These are phyloP conservation scores for Papilio machaon DNA, from an alignment of 1,140 invertebrate species.

Conservation along the genomic window DNA sequence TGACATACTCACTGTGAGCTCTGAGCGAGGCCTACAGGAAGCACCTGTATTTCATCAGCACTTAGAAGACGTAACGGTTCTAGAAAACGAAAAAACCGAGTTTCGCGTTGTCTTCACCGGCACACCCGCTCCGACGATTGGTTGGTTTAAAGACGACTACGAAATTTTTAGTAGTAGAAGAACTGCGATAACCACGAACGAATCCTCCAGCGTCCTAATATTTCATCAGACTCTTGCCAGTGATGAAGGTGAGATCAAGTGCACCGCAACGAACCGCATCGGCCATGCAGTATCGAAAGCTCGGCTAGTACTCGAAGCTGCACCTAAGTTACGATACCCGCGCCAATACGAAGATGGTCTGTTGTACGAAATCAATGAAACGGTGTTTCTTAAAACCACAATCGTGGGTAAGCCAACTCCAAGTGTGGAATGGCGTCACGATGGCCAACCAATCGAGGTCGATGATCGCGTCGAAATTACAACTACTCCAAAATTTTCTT, in stretches of 20 bases:
- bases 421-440: constrained; percentile 92
- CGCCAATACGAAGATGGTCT: constrained; percentile 93
- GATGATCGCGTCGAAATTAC: constrained; percentile 87
- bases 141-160: constrained; percentile 96
- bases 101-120: constrained; percentile 92
- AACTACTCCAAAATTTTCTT: constrained; percentile 86
- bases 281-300: constrained; percentile 90
- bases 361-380: constrained; percentile 94
- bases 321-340: constrained; percentile 89
- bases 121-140: constrained; percentile 91
- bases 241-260: constrained; percentile 94
- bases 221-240: constrained; percentile 90
- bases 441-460: constrained; percentile 87
- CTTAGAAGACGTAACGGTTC: constrained; percentile 84
- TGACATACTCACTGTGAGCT: constrained; percentile 88
- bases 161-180: constrained; percentile 92
- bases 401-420: constrained; percentile 94
- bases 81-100: constrained; percentile 92
- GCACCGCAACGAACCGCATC: constrained; percentile 91
- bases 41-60: constrained; percentile 87
- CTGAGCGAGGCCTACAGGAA: constrained; percentile 85
- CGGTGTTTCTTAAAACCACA: constrained; percentile 93
- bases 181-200: constrained; percentile 89
- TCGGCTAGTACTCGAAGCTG: constrained; percentile 89
- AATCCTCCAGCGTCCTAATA: constrained; percentile 89